Evolutionary conservation across 2,797 vertebrate species (phyloP).

Genomic region (Phaenicophaeus curvirostris): DNA sequence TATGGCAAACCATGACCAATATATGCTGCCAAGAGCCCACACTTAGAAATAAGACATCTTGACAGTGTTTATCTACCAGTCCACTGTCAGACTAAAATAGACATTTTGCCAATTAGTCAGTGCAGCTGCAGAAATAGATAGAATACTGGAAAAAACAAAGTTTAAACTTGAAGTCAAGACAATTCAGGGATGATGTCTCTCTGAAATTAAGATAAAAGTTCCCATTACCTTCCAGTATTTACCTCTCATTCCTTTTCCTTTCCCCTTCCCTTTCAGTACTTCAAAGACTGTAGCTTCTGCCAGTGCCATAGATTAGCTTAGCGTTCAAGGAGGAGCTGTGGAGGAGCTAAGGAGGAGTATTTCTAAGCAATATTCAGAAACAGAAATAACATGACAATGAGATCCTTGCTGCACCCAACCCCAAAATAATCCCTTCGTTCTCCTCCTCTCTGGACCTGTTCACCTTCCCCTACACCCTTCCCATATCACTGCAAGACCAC

Average conservation of each 20-base stretch:
- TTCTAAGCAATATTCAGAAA: background rate
- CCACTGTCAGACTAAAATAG: background rate
- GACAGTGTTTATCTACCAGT: background rate
- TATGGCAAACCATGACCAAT: background rate
- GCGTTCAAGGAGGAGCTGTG: background rate
- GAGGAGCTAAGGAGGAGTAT: background rate
- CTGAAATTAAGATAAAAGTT: background rate
- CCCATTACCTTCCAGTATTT: background rate
- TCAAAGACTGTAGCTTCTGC: background rate
- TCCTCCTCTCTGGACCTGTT: background rate
- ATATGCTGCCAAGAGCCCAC: background rate
- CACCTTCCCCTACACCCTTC: background rate
- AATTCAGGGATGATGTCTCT: background rate
- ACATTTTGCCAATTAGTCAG: background rate
- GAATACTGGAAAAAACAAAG: background rate
- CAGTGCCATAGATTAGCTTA: background rate
- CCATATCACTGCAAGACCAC: background rate
- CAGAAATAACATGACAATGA: background rate
- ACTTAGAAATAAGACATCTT: background rate
- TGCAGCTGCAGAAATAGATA: background rate
- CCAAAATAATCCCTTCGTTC: background rate
- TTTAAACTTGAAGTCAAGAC: background rate
- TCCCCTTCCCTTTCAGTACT: background rate
- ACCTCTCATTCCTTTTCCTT: background rate
- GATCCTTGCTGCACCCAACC: background rate